Evolutionary conservation across 2,888 invertebrate species (phyloP).

Genomic region (Margaritifera margaritifera): DNA sequence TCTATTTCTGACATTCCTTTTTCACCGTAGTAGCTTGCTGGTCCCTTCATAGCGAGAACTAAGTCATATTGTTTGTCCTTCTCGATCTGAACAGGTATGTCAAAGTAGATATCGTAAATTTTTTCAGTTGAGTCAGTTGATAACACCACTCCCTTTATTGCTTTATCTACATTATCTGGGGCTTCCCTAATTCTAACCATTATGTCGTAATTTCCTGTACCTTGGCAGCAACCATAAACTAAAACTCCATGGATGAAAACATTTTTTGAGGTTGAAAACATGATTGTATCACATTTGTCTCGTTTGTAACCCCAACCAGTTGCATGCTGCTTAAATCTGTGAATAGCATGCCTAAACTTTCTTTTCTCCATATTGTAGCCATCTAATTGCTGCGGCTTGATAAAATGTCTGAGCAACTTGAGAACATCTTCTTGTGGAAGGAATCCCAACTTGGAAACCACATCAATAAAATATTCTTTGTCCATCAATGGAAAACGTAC

Average conservation of each 20-base stretch:
- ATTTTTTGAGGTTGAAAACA: conserved; percentile 17
- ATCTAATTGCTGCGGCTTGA: conserved; percentile 4
- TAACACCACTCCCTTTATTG: conserved; percentile 6
- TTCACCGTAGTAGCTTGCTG: conserved; percentile 24
- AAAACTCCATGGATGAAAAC: conserved; percentile 17
- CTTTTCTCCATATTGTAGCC: conserved; percentile 20
- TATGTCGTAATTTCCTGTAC: too few relatives aligned
- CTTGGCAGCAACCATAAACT: background rate
- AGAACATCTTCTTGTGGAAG: conserved; percentile 25
- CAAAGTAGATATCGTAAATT: conserved; percentile 24
- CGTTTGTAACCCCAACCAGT: conserved; percentile 32
- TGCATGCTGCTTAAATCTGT: conserved; percentile 18
- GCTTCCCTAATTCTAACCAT: background rate
- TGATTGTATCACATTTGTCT: conserved; percentile 25
- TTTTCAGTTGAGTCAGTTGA: conserved; percentile 25
- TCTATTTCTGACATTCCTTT: conserved; percentile 9
- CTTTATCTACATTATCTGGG: conserved; percentile 6
- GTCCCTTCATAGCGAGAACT: conserved; percentile 16
- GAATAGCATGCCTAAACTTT: conserved; percentile 9
- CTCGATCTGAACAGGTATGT: conserved; percentile 5
- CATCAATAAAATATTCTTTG: conserved; percentile 27
- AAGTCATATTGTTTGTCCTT: conserved; percentile 19
- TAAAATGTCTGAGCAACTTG: conserved; percentile 64
- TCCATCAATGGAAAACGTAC: conserved; percentile 41
- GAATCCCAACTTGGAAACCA: conserved; percentile 32